A percentile compares a stretch with the other conserved stretches of the same genome.
phyloP scores from a whole-genome alignment of 2,888 invertebrate genomes.

The Micoletzkya japonica region DNA sequence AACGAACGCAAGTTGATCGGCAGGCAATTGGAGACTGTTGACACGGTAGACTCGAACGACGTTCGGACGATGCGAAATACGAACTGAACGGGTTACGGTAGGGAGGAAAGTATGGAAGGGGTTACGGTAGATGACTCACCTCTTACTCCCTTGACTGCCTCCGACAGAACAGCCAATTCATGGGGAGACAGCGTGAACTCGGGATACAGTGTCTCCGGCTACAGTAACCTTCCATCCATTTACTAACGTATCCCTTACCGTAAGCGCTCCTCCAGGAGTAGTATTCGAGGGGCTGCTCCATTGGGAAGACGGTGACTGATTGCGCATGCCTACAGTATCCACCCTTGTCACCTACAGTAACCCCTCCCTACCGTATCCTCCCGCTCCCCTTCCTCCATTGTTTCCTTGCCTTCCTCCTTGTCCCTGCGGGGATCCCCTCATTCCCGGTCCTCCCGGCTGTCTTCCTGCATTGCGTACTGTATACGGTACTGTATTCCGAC shows the following conservation, averaged over 20 bases:
- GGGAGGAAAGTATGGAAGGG: not conserved
- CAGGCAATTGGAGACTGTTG: slow-evolving; percentile 51
- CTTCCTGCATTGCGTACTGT: slow-evolving; percentile 24
- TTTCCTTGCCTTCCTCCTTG: slow-evolving; percentile 23
- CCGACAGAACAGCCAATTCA: slow-evolving; percentile 44
- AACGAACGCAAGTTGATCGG: slow-evolving; percentile 45
- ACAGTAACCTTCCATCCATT: not conserved
- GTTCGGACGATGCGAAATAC: slow-evolving; percentile 49
- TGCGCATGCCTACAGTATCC: not conserved
- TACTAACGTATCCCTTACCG: slow-evolving; percentile 3
- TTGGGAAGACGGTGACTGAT: not conserved
- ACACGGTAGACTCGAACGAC: slow-evolving; percentile 56
- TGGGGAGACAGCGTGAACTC: slow-evolving; percentile 45
- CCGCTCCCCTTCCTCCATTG: slow-evolving; percentile 7
- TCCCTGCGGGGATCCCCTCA: slow-evolving; percentile 32
- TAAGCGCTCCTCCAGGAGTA: not conserved
- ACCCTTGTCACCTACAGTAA: too few relatives aligned
- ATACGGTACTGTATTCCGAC: not conserved
- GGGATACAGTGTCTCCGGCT: slow-evolving; percentile 38
- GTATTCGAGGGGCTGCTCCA: not conserved
- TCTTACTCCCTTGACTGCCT: slow-evolving; percentile 44
- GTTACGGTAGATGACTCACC: slow-evolving; percentile 1
- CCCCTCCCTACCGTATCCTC: slow-evolving; percentile 22
- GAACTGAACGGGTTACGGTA: slow-evolving; percentile 31
- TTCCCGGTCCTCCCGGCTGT: not conserved